A percentile compares a stretch with the other conserved stretches of the same genome.
Evolutionary conservation across 2,797 vertebrate species (phyloP).

Genomic region (Valencia hispanica): DNA sequence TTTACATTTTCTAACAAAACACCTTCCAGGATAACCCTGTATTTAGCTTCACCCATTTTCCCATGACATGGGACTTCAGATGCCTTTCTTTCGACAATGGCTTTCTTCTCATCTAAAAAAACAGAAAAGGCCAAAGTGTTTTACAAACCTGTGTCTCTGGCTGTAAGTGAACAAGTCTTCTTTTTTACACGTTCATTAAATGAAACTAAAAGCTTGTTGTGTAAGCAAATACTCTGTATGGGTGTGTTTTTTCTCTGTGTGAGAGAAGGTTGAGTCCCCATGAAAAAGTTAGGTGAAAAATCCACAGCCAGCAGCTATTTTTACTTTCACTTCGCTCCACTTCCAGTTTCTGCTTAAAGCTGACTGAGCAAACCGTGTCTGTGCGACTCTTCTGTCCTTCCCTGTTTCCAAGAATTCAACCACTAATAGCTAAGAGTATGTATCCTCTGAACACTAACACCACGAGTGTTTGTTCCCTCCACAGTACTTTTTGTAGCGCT

Average conservation of each 20-base stretch:
- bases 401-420: conserved; percentile 57
- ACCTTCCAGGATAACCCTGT: background rate
- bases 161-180: conserved; percentile 1
- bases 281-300: conserved; percentile 25
- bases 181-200: background rate
- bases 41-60: background rate
- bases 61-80: background rate
- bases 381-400: conserved; percentile 22
- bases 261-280: background rate
- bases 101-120: background rate
- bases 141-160: background rate
- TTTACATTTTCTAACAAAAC: background rate
- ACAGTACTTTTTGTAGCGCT: conserved; percentile 28
- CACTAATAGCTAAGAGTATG: conserved; percentile 40
- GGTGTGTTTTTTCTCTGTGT: conserved; percentile 6
- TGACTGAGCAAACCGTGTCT: conserved; percentile 26
- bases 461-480: conserved; percentile 51
- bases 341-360: conserved; percentile 23
- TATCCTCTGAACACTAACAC: conserved; percentile 32
- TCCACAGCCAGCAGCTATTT: conserved; percentile 23
- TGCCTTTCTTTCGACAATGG: background rate
- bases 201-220: conserved; percentile 2
- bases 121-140: background rate
- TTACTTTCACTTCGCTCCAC: conserved; percentile 41
- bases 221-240: background rate